A percentile compares a stretch with the other conserved stretches of the same genome.
Evolutionary conservation across 2,113 vertebrate genomes (phyloP).

Genomic region (Numenius arquata): DNA sequence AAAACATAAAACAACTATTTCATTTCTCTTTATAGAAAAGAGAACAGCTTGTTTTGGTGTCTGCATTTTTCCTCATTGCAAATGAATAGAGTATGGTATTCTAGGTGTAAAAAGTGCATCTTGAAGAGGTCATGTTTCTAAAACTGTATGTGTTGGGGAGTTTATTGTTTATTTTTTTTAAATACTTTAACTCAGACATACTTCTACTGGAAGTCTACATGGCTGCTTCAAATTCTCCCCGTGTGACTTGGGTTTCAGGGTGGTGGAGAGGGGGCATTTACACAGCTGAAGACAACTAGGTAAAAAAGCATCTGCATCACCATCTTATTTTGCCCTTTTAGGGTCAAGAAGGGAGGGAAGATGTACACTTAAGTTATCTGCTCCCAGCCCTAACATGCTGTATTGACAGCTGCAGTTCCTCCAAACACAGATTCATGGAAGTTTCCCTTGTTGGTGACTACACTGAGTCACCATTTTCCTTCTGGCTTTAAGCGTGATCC

Average conservation of each 20-base stretch:
- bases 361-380: neutral
- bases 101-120: neutral
- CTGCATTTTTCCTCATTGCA: neutral
- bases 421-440: neutral
- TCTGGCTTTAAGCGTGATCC: neutral
- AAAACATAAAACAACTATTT: neutral
- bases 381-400: neutral
- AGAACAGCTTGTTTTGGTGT: neutral
- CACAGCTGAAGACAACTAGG: neutral
- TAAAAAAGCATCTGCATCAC: neutral
- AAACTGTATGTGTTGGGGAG: neutral
- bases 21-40: neutral
- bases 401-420: neutral
- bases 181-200: neutral
- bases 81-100: neutral
- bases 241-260: neutral
- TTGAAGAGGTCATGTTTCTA: neutral
- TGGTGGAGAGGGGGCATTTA: neutral
- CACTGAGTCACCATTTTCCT: neutral
- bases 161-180: neutral
- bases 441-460: neutral
- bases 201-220: neutral
- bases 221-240: neutral
- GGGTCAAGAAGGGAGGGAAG: neutral
- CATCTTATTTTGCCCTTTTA: neutral